Conservation (phyloP, 2,113 vertebrate species). For the Helogale parvula region DNA sequence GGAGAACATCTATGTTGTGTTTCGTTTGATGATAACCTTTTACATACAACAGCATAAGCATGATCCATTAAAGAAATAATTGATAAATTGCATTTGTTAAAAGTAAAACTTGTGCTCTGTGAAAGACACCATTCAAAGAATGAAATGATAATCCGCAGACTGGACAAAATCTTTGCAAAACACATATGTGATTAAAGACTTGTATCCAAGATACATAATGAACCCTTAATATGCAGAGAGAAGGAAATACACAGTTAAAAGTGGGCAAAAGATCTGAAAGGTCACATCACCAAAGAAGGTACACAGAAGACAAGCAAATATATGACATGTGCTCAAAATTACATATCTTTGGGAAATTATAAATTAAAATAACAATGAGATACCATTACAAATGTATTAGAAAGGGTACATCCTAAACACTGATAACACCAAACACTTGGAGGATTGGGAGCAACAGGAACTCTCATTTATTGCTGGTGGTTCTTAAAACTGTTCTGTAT, state of each 20-base stretch:
- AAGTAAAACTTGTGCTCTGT: not conserved
- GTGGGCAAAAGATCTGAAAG: not conserved
- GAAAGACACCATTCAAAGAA: not conserved
- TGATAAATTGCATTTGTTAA: not conserved
- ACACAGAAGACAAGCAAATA: not conserved
- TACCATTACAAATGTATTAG: not conserved
- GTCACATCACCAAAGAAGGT: not conserved
- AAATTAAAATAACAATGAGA: not conserved
- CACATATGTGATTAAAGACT: not conserved
- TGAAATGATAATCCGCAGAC: not conserved
- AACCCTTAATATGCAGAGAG: no score
- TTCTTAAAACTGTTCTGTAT: not conserved
- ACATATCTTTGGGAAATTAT: not conserved
- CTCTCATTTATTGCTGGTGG: not conserved
- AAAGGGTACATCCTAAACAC: not conserved
- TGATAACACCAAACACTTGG: not conserved
- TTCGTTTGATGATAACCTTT: not conserved
- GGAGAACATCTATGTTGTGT: not conserved
- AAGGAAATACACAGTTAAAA: not conserved
- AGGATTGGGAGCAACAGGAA: not conserved
- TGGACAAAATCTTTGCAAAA: not conserved
- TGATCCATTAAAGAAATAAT: not conserved
- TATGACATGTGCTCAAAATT: not conserved
- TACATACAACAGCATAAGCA: not conserved
- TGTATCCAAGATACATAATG: not conserved